Conservation (phyloP, 2,797 vertebrate genomes). For the Bryconaethiops microstoma region DNA sequence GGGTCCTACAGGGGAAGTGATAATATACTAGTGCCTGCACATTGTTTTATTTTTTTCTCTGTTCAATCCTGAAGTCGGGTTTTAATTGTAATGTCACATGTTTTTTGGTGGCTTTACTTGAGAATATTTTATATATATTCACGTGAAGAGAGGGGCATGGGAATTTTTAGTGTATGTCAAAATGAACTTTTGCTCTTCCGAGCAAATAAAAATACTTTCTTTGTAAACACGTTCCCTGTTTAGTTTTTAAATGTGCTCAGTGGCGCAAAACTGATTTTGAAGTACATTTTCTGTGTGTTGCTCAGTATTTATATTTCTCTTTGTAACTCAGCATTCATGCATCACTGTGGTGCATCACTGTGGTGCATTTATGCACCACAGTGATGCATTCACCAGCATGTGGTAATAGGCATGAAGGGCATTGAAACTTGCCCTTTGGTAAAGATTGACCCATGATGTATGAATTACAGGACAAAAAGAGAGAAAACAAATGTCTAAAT, state of each 20-base stretch:
- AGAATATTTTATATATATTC: slow-evolving; percentile 60
- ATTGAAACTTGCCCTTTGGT: neutral
- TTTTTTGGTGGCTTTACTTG: slow-evolving; percentile 48
- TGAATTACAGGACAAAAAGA: neutral
- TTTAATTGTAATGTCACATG: slow-evolving; percentile 48
- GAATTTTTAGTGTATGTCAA: slow-evolving; percentile 48
- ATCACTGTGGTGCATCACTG: slow-evolving; percentile 4
- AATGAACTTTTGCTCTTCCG: slow-evolving; percentile 50
- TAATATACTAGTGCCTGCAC: slow-evolving; percentile 55
- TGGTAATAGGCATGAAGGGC: neutral
- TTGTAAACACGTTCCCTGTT: slow-evolving; percentile 50
- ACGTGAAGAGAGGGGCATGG: slow-evolving; percentile 39
- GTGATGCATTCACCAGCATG: slow-evolving; percentile 8
- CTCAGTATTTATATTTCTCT: slow-evolving; percentile 34
- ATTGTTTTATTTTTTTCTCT: slow-evolving; percentile 34
- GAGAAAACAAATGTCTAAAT: too few relatives aligned
- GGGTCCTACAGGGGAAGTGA: slow-evolving; percentile 32
- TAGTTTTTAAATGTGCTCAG: slow-evolving; percentile 36
- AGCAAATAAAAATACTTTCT: slow-evolving; percentile 61
- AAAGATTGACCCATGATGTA: neutral
- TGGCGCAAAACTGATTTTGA: slow-evolving; percentile 27
- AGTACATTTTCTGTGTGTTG: slow-evolving; percentile 22
- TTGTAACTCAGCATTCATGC: slow-evolving; percentile 1
- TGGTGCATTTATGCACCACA: slow-evolving; percentile 5
- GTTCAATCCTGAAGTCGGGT: slow-evolving; percentile 49